phyloP scores from a whole-genome alignment of 2,888 invertebrate genomes.

The Nomada fucata region DNA sequence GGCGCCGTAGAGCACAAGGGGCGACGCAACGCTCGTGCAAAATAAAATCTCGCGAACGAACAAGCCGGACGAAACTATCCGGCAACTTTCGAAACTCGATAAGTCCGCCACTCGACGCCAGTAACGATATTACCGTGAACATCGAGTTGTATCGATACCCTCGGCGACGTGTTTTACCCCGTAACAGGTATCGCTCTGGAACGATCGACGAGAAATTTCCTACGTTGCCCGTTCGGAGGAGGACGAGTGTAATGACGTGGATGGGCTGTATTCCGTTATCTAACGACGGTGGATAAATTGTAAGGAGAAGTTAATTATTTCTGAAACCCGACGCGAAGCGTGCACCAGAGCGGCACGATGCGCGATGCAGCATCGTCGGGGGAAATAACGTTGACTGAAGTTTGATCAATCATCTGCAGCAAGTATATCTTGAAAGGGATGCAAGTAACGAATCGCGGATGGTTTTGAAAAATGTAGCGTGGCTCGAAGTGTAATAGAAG shows the following conservation, averaged over 20 bases:
- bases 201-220: neutral
- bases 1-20: neutral
- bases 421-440: neutral
- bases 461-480: too few species aligned
- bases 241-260: neutral
- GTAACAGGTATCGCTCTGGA: constrained; percentile 16
- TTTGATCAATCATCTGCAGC: neutral
- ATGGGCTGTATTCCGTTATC: neutral
- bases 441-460: too few species aligned
- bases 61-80: constrained; percentile 4
- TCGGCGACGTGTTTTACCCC: constrained; percentile 6
- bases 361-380: neutral
- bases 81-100: constrained; percentile 40
- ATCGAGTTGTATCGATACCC: constrained; percentile 15
- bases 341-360: too few species aligned
- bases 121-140: constrained; percentile 33
- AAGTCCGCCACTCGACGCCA: constrained; percentile 9
- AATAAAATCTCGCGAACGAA: constrained; percentile 23
- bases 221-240: neutral
- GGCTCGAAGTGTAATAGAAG: too few species aligned
- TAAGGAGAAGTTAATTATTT: constrained; percentile 2
- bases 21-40: neutral
- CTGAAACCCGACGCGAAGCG: neutral
- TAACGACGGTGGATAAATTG: neutral
- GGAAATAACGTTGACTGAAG: constrained; percentile 3